Evolutionary conservation across 2,797 vertebrate species (phyloP).

Genomic region (Phaenicophaeus curvirostris): DNA sequence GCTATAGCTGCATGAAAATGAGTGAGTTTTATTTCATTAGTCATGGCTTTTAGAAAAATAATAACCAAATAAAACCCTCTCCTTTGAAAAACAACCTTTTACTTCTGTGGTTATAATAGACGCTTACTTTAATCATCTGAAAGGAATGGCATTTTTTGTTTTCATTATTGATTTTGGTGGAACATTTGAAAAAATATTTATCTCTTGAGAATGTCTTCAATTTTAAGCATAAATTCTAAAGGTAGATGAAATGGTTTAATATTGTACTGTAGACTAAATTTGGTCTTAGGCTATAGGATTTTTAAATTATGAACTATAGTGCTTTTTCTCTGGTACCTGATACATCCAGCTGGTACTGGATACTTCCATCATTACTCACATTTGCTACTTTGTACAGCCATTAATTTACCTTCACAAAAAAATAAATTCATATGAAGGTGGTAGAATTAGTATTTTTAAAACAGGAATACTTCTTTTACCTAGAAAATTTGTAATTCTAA

Average conservation of each 20-base stretch:
- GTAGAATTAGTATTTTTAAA: not conserved
- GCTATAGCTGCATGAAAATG: not conserved
- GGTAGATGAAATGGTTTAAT: not conserved
- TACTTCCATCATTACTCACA: not conserved
- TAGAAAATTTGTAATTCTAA: not conserved
- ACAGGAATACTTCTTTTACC: not conserved
- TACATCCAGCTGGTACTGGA: not conserved
- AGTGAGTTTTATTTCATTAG: not conserved
- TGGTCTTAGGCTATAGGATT: not conserved
- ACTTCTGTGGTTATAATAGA: not conserved
- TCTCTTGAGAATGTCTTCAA: not conserved
- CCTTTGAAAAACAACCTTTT: not conserved
- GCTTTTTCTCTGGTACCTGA: not conserved
- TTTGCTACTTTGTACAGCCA: not conserved
- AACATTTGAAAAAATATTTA: not conserved
- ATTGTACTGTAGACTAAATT: not conserved
- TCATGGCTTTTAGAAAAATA: not conserved
- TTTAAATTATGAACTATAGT: not conserved
- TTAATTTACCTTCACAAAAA: not conserved
- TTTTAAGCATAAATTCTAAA: not conserved
- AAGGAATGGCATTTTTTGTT: not conserved
- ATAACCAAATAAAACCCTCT: not conserved
- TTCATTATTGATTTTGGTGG: not conserved
- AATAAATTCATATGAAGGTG: not conserved
- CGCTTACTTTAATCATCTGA: not conserved